These are phyloP conservation scores for Lipotes vexillifer DNA, from an alignment of 2,113 vertebrate species.

Conservation along the genomic window DNA sequence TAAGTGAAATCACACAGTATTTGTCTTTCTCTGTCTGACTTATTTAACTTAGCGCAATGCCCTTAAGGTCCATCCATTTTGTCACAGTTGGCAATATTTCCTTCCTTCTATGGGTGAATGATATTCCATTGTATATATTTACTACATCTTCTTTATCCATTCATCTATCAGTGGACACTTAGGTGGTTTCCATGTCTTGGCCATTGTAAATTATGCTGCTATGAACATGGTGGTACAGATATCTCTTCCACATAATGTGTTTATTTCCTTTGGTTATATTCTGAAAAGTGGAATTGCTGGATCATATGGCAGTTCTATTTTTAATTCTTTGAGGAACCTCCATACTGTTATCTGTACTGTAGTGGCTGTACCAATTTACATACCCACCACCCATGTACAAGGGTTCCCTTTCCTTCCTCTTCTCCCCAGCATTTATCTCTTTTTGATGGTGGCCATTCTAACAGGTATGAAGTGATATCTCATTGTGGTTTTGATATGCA, in stretches of 20 bases:
- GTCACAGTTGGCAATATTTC: neutral
- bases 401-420: neutral
- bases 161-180: neutral
- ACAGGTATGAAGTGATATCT: no score
- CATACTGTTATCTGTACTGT: neutral
- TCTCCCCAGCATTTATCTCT: neutral
- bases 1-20: neutral
- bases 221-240: neutral
- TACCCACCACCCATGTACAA: neutral
- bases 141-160: no score
- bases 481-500: no score
- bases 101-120: neutral
- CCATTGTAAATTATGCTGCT: neutral
- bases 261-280: neutral
- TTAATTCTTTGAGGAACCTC: neutral
- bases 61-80: neutral
- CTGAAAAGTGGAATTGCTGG: neutral
- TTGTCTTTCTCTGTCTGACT: neutral
- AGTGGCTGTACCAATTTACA: neutral
- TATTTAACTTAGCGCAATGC: neutral
- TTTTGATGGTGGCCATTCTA: no score
- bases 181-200: neutral
- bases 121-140: neutral
- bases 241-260: neutral
- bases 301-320: neutral